Evolutionary conservation across 2,888 invertebrate species (phyloP).

Genomic region (Zaprionus lineosus): DNA sequence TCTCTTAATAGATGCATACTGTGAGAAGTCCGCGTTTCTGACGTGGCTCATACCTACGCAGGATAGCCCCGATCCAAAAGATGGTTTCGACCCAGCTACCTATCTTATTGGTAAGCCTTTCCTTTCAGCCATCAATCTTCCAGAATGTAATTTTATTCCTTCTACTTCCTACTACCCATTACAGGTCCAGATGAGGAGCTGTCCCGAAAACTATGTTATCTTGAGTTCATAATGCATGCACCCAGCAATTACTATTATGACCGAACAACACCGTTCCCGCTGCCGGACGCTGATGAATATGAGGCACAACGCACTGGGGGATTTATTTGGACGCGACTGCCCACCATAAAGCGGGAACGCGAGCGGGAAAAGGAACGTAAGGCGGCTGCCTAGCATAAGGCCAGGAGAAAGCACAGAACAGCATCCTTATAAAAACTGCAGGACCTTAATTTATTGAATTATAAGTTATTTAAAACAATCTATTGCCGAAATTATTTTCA

Average conservation of each 20-base stretch:
- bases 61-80: slow-evolving; percentile 89
- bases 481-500: neutral
- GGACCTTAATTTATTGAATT: slow-evolving; percentile 40
- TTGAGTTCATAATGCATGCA: slow-evolving; percentile 97
- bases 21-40: slow-evolving; percentile 95
- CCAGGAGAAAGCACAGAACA: neutral
- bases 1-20: slow-evolving; percentile 94
- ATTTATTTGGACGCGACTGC: slow-evolving; percentile 87
- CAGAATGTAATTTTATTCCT: no score
- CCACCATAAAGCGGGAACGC: slow-evolving; percentile 62
- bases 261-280: slow-evolving; percentile 89
- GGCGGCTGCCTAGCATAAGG: slow-evolving; percentile 30
- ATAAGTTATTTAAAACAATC: slow-evolving; percentile 11
- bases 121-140: neutral
- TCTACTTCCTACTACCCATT: no score
- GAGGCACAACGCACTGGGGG: slow-evolving; percentile 83
- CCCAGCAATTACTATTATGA: slow-evolving; percentile 95
- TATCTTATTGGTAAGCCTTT: slow-evolving; percentile 89
- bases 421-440: slow-evolving; percentile 2
- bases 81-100: slow-evolving; percentile 93
- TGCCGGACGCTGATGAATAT: slow-evolving; percentile 83
- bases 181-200: slow-evolving; percentile 94
- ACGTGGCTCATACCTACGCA: slow-evolving; percentile 96
- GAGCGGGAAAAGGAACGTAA: slow-evolving; percentile 34
- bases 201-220: slow-evolving; percentile 91